Evolutionary conservation across 2,888 invertebrate species (phyloP).

Genomic region (Xestia xanthographa): DNA sequence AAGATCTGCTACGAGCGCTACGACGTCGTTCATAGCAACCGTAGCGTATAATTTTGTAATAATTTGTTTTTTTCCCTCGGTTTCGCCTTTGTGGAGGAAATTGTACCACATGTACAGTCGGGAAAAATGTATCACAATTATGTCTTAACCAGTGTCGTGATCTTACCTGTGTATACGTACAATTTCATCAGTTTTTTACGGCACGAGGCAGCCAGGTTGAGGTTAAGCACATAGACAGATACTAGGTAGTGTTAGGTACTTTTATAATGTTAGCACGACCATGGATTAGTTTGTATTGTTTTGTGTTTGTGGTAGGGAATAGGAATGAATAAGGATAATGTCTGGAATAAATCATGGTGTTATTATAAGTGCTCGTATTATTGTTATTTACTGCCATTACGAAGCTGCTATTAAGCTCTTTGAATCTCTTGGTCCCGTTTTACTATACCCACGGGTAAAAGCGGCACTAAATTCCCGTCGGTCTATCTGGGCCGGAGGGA

Average conservation of each 20-base stretch:
- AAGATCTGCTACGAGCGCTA: background rate
- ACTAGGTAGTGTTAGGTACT: too few species aligned
- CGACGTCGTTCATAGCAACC: background rate
- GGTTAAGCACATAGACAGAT: too few species aligned
- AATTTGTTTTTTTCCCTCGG: too few species aligned
- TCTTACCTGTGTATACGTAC: too few species aligned
- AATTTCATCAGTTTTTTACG: too few species aligned
- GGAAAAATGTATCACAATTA: background rate
- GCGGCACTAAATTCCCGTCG: conserved; percentile 20
- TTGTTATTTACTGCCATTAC: background rate
- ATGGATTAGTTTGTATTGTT: too few species aligned
- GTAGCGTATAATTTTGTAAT: too few species aligned
- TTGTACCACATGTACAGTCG: background rate
- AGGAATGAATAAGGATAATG: too few species aligned
- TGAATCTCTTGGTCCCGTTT: background rate
- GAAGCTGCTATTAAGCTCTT: background rate
- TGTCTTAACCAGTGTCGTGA: background rate
- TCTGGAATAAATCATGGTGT: background rate
- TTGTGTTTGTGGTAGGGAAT: too few species aligned
- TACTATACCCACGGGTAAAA: conserved; percentile 2
- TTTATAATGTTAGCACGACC: too few species aligned
- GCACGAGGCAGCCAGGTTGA: too few species aligned
- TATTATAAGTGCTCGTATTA: background rate
- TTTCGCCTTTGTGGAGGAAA: background rate
- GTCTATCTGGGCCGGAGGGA: conserved; percentile 20